Base-by-base conservation (phyloP, 2,888 invertebrate genomes). In the Tortricodes alternella region DNA sequence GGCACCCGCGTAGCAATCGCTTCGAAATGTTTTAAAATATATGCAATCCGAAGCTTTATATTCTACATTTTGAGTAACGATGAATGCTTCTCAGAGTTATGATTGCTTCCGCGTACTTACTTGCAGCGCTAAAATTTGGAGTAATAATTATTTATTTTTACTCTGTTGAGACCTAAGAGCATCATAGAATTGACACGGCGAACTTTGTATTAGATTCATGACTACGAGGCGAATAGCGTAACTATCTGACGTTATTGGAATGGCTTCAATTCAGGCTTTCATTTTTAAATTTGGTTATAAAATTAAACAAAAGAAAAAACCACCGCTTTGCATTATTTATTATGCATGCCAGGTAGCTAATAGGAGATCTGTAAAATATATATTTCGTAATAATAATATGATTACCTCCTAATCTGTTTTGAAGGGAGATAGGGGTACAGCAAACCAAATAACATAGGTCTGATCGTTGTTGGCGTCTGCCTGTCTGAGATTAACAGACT, bases 241-340 rank as follows among this genome's bases (percentile, higher is more conserved):
- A 37, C 49, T 73, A 76, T 71, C 70, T 81, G 71, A 78, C 79
- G 65, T 82, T 81, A 81, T 71, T 85, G 90, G 89, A 90, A 90
- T 90, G 89, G 89, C 90, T 90, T 89, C 66, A 71, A 83, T 80
- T 76, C 79, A 76, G 81, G 89, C 89, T 90, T 89, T 73, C 77
- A 76, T 82, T 80, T 62, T 85, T 85, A 66, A 85, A 75, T 85
- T 89, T 76, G 72, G 73, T 80, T 78, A 73, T 57, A 63, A 66
- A 70, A 64, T 74, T 60, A 76, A 64, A 65, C 73, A 78, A 76
- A 77, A 67, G 78, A 74, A 79, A 55, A 56, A 79, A 69, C 82
- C 88, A 89, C 88, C 77, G 90, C 90, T 90, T 90, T 85, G 90
- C 90, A 88, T 87, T 88, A 63, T 82, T 89, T 83, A 84, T 80